Base-by-base conservation (phyloP, 2,113 vertebrate species). In the Nematolebias whitei region DNA sequence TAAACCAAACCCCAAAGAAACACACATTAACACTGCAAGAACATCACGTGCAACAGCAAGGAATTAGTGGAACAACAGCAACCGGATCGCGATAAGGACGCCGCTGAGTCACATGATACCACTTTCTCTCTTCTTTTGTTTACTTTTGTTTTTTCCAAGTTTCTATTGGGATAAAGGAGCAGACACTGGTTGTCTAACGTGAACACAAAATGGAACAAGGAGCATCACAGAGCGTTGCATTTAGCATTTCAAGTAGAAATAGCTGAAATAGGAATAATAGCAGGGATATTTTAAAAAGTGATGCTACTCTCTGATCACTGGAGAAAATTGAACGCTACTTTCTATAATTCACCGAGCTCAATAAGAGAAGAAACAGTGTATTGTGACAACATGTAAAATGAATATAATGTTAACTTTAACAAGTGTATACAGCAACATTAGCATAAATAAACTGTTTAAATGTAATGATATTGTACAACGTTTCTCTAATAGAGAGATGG, bases 1-100 rank as follows among this genome's bases (percentile, higher is more conserved):
- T 78, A 80, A 82, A 70, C 61, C 44, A 76, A 84, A 69, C 76
- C 68, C 67, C 23, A 18, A 76, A 71, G 59, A 77, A 35, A 76
- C 72, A 71, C 74, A 71, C 80, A 79, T 83, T 80, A 87, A 65
- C 49, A 6, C 48, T 16, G 66, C 1, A 1, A 52, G 63, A 63
- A 58, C 29, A 52, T 12, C 66, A 11, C 10, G 7, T 50, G 47
- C 68, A 40, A 35, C 59, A 2, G 59, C 45, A 3, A 53, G 67
- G 70, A 69, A 64, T 82, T 78, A 79, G 71, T 20, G 65, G 53
- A 68, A 71, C 78, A 66, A 35, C 68, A 60, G 80, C 52, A 61
- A 26, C 26, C 39, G 76, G 47, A 75, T 79, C 51, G 20, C 6
- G 78, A 86, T 87, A 81, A 82, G 73, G 68, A 71, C 2, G 63